Base-by-base conservation (phyloP, 2,888 invertebrate species). In the Napeogenes inachia region DNA sequence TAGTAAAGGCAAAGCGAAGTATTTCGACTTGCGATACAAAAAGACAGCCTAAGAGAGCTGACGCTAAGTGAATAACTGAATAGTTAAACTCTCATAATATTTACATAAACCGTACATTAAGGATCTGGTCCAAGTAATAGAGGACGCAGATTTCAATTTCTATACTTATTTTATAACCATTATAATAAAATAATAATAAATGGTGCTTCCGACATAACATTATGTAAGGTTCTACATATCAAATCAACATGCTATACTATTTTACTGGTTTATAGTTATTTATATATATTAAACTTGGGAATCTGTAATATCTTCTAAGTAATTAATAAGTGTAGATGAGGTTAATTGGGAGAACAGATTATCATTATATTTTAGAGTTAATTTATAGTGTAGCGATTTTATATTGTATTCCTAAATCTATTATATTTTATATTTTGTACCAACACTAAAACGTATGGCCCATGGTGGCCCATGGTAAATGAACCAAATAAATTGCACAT, bases 31-130 rank as follows among this genome's bases (percentile, higher is more conserved):
- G 71, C 79, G 79, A 86, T 83, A 82, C 85, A 86, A 87, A 85
- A 85, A 85, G 82, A 79, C 82, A 80, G 77, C 73, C 74, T 70
- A 73, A 80, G 77, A 82, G 82, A 80, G 73, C 83, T 83, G 81
- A 83, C 82, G 84, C 79, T 87, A 87, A 87, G 85, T 87, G 87
- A 87, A 87, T 88, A 88, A 89, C 88, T 85, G 87, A 88, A 89
- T 88, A 87, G 87, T 89, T 88, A 89, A 88, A 88, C 82, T 85
- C 87, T 87, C 89, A 80, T 87, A 83, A 85, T 84, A 89, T 89
- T 89, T 81, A 83, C 89, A 89, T 89, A 88, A 88, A 89, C 80
- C 77, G 84, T 80, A 84, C 89, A 89, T 89, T 89, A 88, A 80
- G 78, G 75, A 71, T 61, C 65, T 77, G 84, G 79, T 68, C 59